Evolutionary conservation across 2,888 invertebrate species (phyloP).

Genomic region (Elysia crispata): DNA sequence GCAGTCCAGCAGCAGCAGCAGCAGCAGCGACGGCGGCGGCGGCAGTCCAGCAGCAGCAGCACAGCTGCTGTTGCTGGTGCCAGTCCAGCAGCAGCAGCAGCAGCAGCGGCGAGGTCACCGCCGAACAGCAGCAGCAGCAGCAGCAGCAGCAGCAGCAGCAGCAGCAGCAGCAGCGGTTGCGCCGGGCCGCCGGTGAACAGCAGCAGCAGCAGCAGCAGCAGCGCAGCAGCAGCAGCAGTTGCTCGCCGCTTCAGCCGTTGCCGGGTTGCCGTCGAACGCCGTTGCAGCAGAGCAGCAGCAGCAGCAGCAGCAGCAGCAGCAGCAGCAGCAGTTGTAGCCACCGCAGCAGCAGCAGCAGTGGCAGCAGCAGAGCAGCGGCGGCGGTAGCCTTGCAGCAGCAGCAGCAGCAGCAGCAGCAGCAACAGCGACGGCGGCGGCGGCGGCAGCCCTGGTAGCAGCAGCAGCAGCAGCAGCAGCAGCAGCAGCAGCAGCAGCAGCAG

Average conservation of each 20-base stretch:
- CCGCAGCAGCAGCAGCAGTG: too few relatives aligned
- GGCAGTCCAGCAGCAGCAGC: slow-evolving; percentile 1
- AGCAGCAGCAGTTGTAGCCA: too few relatives aligned
- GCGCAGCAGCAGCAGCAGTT: too few relatives aligned
- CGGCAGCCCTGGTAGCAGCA: not conserved
- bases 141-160: too few relatives aligned
- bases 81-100: not conserved
- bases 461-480: slow-evolving; percentile 9
- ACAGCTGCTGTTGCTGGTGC: not conserved
- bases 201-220: too few relatives aligned
- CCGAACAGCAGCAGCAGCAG: too few relatives aligned
- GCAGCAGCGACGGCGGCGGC: not conserved
- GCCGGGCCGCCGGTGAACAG: not conserved
- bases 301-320: not conserved
- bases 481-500: slow-evolving; percentile 9
- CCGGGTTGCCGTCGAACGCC: too few relatives aligned
- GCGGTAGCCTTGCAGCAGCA: not conserved
- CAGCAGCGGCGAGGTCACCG: not conserved
- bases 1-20: slow-evolving; percentile 9
- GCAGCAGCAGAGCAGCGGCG: not conserved
- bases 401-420: too few relatives aligned
- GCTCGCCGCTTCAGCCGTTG: too few relatives aligned
- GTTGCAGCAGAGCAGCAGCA: too few relatives aligned
- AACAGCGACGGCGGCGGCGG: too few relatives aligned
- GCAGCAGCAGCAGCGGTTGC: too few relatives aligned